These are phyloP conservation scores for Melanotaenia parkinsoni DNA, from an alignment of 2,797 vertebrate genomes.

Conservation along the genomic window DNA sequence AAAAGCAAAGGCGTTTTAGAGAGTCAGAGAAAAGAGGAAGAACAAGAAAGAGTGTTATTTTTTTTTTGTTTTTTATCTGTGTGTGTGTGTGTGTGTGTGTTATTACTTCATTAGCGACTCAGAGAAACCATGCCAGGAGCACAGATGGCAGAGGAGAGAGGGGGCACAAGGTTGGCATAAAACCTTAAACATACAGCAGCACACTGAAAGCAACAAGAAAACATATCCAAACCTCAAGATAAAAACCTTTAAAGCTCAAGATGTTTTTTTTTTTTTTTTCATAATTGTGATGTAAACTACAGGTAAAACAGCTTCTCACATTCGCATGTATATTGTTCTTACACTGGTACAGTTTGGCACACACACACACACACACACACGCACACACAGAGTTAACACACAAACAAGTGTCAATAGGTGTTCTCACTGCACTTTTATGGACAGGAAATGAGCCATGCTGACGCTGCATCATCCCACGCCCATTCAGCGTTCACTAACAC, in stretches of 20 bases:
- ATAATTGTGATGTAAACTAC: slow-evolving; percentile 8
- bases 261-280: slow-evolving; percentile 4
- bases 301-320: slow-evolving; percentile 8
- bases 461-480: slow-evolving; percentile 42
- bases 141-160: slow-evolving; percentile 74
- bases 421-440: slow-evolving; percentile 19
- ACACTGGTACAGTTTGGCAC: not conserved
- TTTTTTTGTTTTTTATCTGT: slow-evolving; percentile 6
- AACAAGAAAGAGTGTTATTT: not conserved
- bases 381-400: not conserved
- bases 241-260: slow-evolving; percentile 24
- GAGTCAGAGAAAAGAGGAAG: slow-evolving; percentile 13
- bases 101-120: slow-evolving; percentile 59
- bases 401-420: slow-evolving; percentile 1
- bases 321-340: not conserved
- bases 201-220: slow-evolving; percentile 14
- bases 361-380: slow-evolving; percentile 1
- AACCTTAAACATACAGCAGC: slow-evolving; percentile 42
- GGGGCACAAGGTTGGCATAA: slow-evolving; percentile 51
- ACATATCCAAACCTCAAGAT: slow-evolving; percentile 17
- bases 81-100: slow-evolving; percentile 15
- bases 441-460: slow-evolving; percentile 45
- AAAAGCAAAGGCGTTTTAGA: slow-evolving; percentile 20
- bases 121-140: slow-evolving; percentile 70
- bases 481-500: slow-evolving; percentile 10